Percentiles rank a stretch among this genome's conserved stretches.
Conservation (phyloP, 2,888 invertebrate species). For the Andrena minutula region DNA sequence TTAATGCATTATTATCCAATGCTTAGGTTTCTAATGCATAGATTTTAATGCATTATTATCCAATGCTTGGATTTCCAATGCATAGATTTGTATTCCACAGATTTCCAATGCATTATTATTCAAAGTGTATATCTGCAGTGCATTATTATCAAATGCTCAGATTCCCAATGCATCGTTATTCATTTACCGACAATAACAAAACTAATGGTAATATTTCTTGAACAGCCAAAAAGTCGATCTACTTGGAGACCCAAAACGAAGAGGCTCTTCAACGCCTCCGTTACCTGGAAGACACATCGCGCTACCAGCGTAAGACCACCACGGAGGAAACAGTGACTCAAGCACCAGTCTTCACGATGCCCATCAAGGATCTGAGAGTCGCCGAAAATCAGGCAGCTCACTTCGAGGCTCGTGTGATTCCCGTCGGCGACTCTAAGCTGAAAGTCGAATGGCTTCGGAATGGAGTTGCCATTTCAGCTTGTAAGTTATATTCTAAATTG, state of each 20-base stretch:
- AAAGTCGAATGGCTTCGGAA: conserved; percentile 97
- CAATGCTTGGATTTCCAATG: no score
- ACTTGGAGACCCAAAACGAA: conserved; percentile 95
- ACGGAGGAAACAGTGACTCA: conserved; percentile 93
- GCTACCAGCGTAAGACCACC: conserved; percentile 90
- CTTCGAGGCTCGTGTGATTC: conserved; percentile 97
- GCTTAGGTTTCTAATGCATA: no score
- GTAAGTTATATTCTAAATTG: conserved; percentile 85
- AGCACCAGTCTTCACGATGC: conserved; percentile 96
- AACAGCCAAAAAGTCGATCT: conserved; percentile 91
- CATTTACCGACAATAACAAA: background rate
- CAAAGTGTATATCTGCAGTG: no score
- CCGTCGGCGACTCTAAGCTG: conserved; percentile 96
- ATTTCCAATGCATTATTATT: no score
- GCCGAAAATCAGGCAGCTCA: conserved; percentile 97
- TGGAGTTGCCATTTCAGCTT: conserved; percentile 95
- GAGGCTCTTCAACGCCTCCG: conserved; percentile 92
- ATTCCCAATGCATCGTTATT: background rate
- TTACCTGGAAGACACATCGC: conserved; percentile 92
- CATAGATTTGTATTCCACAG: no score
- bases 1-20: no score
- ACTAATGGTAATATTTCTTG: conserved; percentile 13
- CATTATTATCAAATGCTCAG: no score
- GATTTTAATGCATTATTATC: no score
- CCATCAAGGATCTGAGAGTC: conserved; percentile 93